Evolutionary conservation across 2,888 invertebrate genomes (phyloP), one percentile per base, ranked within the genome.

Genomic region (Stenodera caucasica): DNA sequence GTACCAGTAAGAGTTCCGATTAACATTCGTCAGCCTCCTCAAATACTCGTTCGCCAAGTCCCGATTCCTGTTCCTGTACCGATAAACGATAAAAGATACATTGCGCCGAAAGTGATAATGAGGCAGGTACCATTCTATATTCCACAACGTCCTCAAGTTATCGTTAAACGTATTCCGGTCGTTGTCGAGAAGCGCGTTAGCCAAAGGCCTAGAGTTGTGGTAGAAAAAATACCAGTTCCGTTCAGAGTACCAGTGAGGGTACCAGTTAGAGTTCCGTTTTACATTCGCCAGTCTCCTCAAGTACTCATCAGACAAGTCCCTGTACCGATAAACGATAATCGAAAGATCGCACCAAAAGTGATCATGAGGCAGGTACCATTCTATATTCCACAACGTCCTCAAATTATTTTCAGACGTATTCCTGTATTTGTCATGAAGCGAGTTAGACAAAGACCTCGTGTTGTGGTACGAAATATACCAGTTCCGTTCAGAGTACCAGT

Each of bases 391-490:
- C 3, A 14, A 14, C 35, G 14, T 14, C 58, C 58, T 6, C 40
- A 54, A 32, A 15, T 59, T 37, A 18, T 55, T 21, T 14, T 33
- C 3, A 59, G 55, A 55, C 50, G 49, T 53, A 49, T 45, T 5
- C 9, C 49, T 4, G 12, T 45, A 18, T 11, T 11, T 21, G 18
- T 21, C 11, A 21, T 15, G 0, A 37, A 37, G 14, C 37, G 15
- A 37, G n/a, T n/a, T n/a, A n/a, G n/a, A n/a, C n/a, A n/a, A n/a
- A n/a, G n/a, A n/a, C n/a, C n/a, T n/a, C n/a, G n/a, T n/a, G n/a
- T n/a, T n/a, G n/a, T n/a, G n/a, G n/a, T n/a, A n/a, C n/a, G n/a
- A n/a, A n/a, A n/a, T n/a, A n/a, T n/a, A n/a, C n/a, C n/a, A n/a
- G n/a, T n/a, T n/a, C n/a, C n/a, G n/a, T n/a, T n/a, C n/a, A n/a